These are phyloP conservation scores for Zaprionus lachaisei DNA, from an alignment of 1,140 invertebrate species.

Conservation along the genomic window DNA sequence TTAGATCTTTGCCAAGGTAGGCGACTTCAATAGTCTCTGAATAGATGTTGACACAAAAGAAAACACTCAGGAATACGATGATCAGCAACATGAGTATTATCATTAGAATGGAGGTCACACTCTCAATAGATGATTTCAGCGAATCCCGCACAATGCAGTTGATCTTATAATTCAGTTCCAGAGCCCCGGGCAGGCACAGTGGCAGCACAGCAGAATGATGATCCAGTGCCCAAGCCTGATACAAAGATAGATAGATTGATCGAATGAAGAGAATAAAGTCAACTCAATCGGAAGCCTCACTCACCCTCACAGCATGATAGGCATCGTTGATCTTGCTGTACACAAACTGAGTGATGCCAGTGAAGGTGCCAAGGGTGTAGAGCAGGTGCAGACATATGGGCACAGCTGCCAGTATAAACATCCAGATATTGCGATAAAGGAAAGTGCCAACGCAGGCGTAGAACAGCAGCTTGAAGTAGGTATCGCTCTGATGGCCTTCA, in stretches of 20 bases:
- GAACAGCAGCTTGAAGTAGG: slow-evolving; percentile 78
- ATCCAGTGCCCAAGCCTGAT: slow-evolving; percentile 84
- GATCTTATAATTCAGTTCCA: slow-evolving; percentile 85
- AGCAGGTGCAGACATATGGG: slow-evolving; percentile 76
- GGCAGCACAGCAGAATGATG: slow-evolving; percentile 86
- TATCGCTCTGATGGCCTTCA: slow-evolving; percentile 63
- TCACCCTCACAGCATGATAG: slow-evolving; percentile 60
- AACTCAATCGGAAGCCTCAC: neutral
- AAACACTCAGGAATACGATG: slow-evolving; percentile 85
- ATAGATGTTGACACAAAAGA: slow-evolving; percentile 91
- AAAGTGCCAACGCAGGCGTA: slow-evolving; percentile 81
- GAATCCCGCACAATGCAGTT: slow-evolving; percentile 84
- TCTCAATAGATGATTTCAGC: slow-evolving; percentile 86
- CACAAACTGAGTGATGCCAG: slow-evolving; percentile 73
- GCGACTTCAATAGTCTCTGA: slow-evolving; percentile 97
- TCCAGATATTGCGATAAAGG: slow-evolving; percentile 80
- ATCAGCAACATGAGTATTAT: slow-evolving; percentile 88
- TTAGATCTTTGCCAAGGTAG: slow-evolving; percentile 93
- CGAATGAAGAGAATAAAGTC: neutral
- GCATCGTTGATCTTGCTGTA: slow-evolving; percentile 56
- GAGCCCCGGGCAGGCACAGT: slow-evolving; percentile 87
- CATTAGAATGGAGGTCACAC: slow-evolving; percentile 87
- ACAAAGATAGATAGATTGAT: neutral
- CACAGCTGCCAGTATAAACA: slow-evolving; percentile 77
- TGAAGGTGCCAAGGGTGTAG: slow-evolving; percentile 61